Conservation (phyloP, 2,113 vertebrate species). For the Chloropsis cyanopogon region DNA sequence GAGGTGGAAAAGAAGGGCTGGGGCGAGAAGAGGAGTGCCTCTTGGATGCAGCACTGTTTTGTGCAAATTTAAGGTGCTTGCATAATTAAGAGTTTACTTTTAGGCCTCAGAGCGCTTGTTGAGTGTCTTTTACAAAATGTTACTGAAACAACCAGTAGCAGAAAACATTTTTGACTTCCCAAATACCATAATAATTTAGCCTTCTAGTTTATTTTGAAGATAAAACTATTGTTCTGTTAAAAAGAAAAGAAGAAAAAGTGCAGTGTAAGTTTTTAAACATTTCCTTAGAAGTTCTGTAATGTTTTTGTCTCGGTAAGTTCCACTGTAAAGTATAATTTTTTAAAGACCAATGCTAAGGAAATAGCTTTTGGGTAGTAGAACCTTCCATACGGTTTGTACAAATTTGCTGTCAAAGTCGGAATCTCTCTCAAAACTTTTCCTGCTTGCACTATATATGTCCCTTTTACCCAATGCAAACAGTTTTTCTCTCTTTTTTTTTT, state of each 20-base stretch:
- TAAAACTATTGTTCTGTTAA: not conserved
- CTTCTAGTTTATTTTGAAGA: not conserved
- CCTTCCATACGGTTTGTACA: not conserved
- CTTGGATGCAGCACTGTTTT: not conserved
- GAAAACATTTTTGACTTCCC: not conserved
- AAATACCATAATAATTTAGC: not conserved
- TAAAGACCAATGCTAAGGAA: not conserved
- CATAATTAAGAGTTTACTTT: not conserved
- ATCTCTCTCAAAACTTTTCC: not conserved
- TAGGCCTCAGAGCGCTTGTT: not conserved
- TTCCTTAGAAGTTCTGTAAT: not conserved
- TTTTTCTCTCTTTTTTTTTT: not conserved
- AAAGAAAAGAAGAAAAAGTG: not conserved
- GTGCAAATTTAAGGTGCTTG: not conserved
- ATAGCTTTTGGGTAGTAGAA: not conserved
- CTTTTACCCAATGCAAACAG: not conserved
- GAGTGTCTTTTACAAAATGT: not conserved
- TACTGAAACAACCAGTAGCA: not conserved
- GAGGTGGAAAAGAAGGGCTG: not conserved
- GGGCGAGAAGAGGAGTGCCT: not conserved
- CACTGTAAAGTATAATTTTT: not conserved
- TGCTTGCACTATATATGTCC: not conserved
- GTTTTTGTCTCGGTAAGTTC: not conserved
- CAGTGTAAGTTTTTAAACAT: accelerated
- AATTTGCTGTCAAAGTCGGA: not conserved